Conservation (phyloP, 2,113 vertebrate genomes). For the Enhydra lutris region DNA sequence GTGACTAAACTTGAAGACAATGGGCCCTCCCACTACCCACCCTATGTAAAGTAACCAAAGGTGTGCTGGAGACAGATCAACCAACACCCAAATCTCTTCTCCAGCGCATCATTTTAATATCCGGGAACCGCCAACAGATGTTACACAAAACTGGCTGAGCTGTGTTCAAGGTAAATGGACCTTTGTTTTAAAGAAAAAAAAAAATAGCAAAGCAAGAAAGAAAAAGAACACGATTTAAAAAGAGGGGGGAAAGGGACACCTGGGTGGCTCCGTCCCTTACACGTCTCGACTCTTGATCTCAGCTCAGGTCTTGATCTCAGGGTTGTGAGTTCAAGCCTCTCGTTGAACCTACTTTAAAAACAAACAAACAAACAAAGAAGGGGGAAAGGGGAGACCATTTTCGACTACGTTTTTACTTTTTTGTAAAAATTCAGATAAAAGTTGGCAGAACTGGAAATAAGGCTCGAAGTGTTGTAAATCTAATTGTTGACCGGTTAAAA, state of each 20-base stretch:
- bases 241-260: neutral
- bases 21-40: constrained; percentile 59
- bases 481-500: neutral
- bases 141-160: neutral
- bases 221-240: neutral
- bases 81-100: constrained; percentile 41
- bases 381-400: neutral
- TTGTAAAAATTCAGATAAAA: neutral
- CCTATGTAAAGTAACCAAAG: constrained; percentile 58
- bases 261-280: neutral
- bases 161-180: neutral
- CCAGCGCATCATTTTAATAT: neutral
- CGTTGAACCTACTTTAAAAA: too few species aligned
- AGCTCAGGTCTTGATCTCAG: neutral
- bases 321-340: neutral
- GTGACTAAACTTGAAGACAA: constrained; percentile 63
- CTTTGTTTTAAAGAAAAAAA: neutral
- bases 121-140: constrained; percentile 33
- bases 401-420: neutral
- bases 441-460: neutral
- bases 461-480: neutral
- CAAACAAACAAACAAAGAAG: too few species aligned
- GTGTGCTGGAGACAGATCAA: constrained; percentile 41
- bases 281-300: neutral
- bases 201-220: neutral